These are phyloP conservation scores for Sus cebifrons DNA, from an alignment of 2,797 vertebrate genomes.

Conservation along the genomic window DNA sequence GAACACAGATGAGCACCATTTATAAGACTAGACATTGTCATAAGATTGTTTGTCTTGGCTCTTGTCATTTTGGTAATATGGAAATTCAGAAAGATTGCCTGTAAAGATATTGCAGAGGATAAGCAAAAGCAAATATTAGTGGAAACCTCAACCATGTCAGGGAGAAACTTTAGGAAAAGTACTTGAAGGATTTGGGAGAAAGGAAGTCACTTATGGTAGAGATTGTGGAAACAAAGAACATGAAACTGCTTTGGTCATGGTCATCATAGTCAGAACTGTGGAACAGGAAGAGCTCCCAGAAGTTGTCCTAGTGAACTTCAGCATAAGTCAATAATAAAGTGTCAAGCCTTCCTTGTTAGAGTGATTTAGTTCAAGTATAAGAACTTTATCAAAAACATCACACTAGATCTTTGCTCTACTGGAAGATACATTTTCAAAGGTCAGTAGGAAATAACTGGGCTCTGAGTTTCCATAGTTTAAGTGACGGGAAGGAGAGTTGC, in stretches of 20 bases:
- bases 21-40: background rate
- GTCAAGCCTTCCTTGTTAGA: background rate
- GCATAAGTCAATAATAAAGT: background rate
- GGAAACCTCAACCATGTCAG: background rate
- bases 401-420: background rate
- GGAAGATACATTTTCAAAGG: background rate
- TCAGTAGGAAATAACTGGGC: background rate
- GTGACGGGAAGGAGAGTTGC: background rate
- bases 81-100: background rate
- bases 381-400: background rate
- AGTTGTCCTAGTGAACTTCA: background rate
- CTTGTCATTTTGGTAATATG: background rate
- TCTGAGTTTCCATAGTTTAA: background rate
- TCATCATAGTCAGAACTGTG: background rate
- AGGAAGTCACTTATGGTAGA: rapidly evolving
- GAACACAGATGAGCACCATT: background rate
- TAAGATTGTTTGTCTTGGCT: conserved; percentile 9
- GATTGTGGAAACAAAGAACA: background rate
- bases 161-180: background rate
- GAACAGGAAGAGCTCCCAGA: background rate
- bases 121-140: background rate
- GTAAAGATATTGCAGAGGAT: background rate
- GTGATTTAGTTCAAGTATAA: background rate
- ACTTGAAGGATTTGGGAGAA: background rate
- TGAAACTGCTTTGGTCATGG: background rate